Evolutionary conservation across 2,888 invertebrate species (phyloP), one percentile per base, ranked within the genome.

Genomic region (Ephialtes manifestator): DNA sequence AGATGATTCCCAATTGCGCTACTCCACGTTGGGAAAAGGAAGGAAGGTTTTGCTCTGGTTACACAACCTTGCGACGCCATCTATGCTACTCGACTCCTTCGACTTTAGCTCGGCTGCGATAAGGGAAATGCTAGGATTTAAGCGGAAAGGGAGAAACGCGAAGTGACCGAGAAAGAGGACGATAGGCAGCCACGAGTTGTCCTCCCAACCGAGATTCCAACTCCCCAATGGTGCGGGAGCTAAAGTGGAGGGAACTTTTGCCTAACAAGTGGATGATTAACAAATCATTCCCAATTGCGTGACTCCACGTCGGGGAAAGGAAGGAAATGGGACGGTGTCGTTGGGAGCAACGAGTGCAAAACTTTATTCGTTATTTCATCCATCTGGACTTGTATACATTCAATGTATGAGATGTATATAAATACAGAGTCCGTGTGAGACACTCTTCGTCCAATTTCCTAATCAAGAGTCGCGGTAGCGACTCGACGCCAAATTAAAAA

Each of bases 191-290:
- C 48, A 35, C 51, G 20, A 20, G 75, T 35, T 43, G 63, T 60
- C 18, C 46, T 70, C 58, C 60, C 53, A 51, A 43, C 51, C 65
- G 71, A 74, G 63, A 39, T 65, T 35, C 83, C 81, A 31, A 82
- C 77, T 81, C 74, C 82, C 72, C 68, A 77, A 83, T 63, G 82
- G 72, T 24, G 79, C 60, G 87, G 83, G 83, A 86, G 86, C 83
- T 77, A 86, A 86, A 87, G 90, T 76, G 78, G 55, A 60, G 88
- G 89, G 86, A 93, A 92, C 90, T 92, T 92, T 91, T 89, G 91
- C 90, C 91, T 93, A 92, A 93, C 92, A 92, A 93, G 92, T 92
- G 93, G 92, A 92, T 93, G 93, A 93, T 92, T 93, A 93, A 93
- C 92, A 90, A 92, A 93, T 92, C 93, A 92, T 91, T 90, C 90